Evolutionary conservation across 2,888 invertebrate species (phyloP).

Genomic region (Alviniconcha strummeri): DNA sequence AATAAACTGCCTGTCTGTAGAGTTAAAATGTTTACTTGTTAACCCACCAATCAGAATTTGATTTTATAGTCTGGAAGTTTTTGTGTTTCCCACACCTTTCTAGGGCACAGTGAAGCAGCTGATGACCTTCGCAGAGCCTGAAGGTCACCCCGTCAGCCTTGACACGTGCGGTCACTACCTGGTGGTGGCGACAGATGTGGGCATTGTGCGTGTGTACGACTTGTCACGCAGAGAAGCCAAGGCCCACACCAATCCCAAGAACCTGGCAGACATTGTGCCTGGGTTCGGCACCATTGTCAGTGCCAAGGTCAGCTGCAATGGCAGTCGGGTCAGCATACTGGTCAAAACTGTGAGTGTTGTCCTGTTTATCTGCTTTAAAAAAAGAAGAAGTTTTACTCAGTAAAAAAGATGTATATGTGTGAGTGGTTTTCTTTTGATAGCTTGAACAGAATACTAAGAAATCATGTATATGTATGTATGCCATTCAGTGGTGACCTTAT

Average conservation of each 20-base stretch:
- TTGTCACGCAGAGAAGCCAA: slow-evolving; percentile 91
- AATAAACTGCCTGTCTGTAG: too few species aligned
- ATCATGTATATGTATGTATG: too few species aligned
- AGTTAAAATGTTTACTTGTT: too few species aligned
- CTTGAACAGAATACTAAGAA: too few species aligned
- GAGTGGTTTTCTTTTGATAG: too few species aligned
- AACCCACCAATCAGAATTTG: too few species aligned
- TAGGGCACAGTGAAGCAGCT: slow-evolving; percentile 81
- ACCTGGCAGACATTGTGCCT: slow-evolving; percentile 86
- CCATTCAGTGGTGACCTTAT: too few species aligned
- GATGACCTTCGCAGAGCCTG: slow-evolving; percentile 77
- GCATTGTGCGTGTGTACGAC: slow-evolving; percentile 92
- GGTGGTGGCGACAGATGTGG: slow-evolving; percentile 90
- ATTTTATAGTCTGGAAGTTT: neutral
- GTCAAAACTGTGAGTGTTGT: slow-evolving; percentile 81
- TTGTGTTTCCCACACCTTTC: slow-evolving; percentile 29
- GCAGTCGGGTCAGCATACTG: slow-evolving; percentile 88
- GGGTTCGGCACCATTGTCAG: slow-evolving; percentile 93
- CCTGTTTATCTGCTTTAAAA: neutral
- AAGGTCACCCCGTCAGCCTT: slow-evolving; percentile 92
- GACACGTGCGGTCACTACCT: slow-evolving; percentile 88
- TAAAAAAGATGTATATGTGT: neutral
- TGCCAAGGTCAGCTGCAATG: slow-evolving; percentile 88
- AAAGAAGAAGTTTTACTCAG: neutral
- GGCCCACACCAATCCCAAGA: slow-evolving; percentile 85